phyloP scores from a whole-genome alignment of 92 coral and sea anemone genomes.

The Parazoanthus atlanticus region DNA sequence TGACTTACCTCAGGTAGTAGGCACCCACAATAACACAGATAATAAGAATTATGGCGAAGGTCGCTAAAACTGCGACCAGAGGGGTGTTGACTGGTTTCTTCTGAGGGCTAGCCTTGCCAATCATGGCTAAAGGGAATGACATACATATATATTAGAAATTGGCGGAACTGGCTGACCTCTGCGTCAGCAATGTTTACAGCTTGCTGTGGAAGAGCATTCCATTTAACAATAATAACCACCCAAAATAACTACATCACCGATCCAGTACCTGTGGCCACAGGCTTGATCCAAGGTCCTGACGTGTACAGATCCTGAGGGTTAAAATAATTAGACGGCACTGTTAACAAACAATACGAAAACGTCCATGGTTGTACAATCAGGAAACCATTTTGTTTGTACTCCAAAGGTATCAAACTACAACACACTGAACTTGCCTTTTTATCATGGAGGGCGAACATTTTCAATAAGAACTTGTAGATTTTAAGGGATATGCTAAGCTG shows the following conservation, averaged over 20 bases:
- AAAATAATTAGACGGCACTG: not conserved
- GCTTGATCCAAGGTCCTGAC: constrained; percentile 72
- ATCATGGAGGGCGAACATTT: too few species aligned
- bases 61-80: constrained; percentile 54
- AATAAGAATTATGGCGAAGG: constrained; percentile 35
- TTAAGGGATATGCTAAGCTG: too few species aligned
- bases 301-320: constrained; percentile 63
- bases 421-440: too few species aligned
- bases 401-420: too few species aligned
- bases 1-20: constrained; percentile 55
- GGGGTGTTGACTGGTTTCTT: constrained; percentile 23
- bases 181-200: too few species aligned
- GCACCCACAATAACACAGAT: constrained; percentile 38
- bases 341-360: not conserved
- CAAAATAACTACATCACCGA: not conserved
- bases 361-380: not conserved
- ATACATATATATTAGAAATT: not conserved
- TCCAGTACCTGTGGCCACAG: constrained; percentile 49
- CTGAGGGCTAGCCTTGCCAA: not conserved
- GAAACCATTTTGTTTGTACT: too few species aligned
- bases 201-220: too few species aligned
- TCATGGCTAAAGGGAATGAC: not conserved
- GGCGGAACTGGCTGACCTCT: too few species aligned
- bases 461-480: too few species aligned
- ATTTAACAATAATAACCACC: too few species aligned